Base-by-base conservation (phyloP, 2,797 vertebrate genomes). In the Carapus acus region DNA sequence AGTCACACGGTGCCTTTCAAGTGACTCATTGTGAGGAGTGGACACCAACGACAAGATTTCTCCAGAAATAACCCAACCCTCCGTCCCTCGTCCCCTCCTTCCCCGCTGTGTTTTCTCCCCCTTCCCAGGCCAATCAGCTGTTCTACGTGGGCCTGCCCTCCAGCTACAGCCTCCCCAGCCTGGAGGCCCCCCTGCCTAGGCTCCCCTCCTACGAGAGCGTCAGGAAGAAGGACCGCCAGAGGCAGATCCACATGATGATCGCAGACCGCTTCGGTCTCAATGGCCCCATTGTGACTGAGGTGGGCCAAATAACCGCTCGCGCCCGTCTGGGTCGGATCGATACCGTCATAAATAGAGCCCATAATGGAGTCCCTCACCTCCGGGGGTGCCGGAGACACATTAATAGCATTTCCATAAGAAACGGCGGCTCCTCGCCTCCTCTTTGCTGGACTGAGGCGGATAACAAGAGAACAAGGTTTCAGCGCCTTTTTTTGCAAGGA, bases 161-260 rank as follows among this genome's bases (percentile, higher is more conserved):
- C 74, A 90, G 85, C 49, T 92, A 91, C 71, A 73, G 81, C 45
- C 83, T 90, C 16, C 77, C 86, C 13, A 34, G 83, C 2, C 63
- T 87, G 81, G 87, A 89, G 38, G 72, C 74, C 57, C 77, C 86
- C 69, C 57, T 84, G 54, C 87, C 88, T 14, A 83, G 47, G 37
- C 71, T 91, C 61, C 90, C 90, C 1, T 90, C 90, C 70, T 91
- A 90, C 0, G 90, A 91, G 70, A 92, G 89, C 0, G 87, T 91
- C 57, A 70, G 83, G 43, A 91, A 91, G 73, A 92, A 92, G 72
- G 90, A 90, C 77, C 79, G 80, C 49, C 90, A 91, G 77, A 86
- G 86, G 60, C 89, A 92, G 67, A 91, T 90, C 80, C 90, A 91
- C 62, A 87, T 88, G 85, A 87, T 90, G 88, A 92, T 86, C 2